Evolutionary conservation across 2,113 vertebrate species (phyloP), one percentile per base, ranked within the genome.

Genomic region (Cephalopterus ornatus): DNA sequence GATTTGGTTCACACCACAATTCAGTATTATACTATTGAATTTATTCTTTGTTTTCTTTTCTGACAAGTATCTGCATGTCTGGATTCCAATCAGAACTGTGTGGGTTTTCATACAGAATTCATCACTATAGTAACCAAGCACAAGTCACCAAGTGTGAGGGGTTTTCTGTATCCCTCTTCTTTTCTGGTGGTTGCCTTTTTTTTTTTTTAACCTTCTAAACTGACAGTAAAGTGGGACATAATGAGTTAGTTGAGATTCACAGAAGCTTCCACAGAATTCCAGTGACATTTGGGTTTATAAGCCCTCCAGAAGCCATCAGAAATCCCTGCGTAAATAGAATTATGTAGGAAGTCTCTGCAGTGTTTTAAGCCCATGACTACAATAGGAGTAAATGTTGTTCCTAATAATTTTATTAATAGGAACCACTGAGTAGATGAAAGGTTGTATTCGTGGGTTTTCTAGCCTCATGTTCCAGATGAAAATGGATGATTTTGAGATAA

Each of bases 51-150:
- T 68, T 91, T 82, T 91, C 47, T 87, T 75, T 91, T 35, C 80
- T 91, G 61, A 91, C 77, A 87, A 91, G 66, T 75, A 89, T 83
- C 55, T 88, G 56, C 92, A 93, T 67, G 92, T 77, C 85, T 84
- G 88, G 33, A 77, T 95, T 84, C 63, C 76, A 90, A 47, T 53
- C 75, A 92, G 92, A 90, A 90, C 72, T 80, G 50, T 53, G 93
- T 85, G 75, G 81, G 88, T 82, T 93, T 92, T 92, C 76, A 88
- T 93, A 70, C 39, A 77, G 55, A 82, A 92, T 88, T 84, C 88
- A 84, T 96, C 93, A 80, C 96, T 96, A 96, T 96, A 93, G 93
- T 96, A 95, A 96, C 93, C 59, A 39, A 95, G 90, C 84, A 95
- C 68, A 94, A 85, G 85, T 53, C 89, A 92, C 59, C 85, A 77